phyloP scores from a whole-genome alignment of 1,140 invertebrate genomes.

The Sminthurides bifidus region DNA sequence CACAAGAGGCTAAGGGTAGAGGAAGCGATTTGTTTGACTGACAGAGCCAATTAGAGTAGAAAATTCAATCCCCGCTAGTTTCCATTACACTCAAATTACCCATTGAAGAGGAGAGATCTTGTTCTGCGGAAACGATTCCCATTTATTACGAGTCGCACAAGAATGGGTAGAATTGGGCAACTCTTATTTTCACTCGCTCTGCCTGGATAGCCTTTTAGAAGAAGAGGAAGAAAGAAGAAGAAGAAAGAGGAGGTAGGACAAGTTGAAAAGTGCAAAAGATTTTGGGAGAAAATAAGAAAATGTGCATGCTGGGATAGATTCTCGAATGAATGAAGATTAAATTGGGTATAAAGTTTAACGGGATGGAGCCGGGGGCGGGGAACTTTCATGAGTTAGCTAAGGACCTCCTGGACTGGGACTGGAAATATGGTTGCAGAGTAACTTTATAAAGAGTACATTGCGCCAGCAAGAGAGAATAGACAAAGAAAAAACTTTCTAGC shows the following conservation, averaged over 20 bases:
- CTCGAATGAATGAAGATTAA: too few relatives aligned
- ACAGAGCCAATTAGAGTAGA: constrained; percentile 35
- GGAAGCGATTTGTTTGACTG: constrained; percentile 34
- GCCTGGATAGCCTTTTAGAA: too few relatives aligned
- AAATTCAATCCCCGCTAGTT: constrained; percentile 34
- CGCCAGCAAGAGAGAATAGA: too few relatives aligned
- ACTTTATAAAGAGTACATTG: too few relatives aligned
- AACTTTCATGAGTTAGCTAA: too few relatives aligned
- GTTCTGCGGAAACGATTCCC: constrained; percentile 32
- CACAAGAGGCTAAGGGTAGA: background rate
- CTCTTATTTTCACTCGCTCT: constrained; percentile 1
- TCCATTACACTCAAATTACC: constrained; percentile 34
- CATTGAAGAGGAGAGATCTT: constrained; percentile 32
- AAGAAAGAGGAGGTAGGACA: too few relatives aligned
- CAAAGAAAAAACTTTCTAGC: too few relatives aligned
- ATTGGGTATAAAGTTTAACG: too few relatives aligned
- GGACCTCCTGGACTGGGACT: too few relatives aligned
- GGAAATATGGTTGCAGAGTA: too few relatives aligned
- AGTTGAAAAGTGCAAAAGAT: background rate
- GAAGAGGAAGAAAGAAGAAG: too few relatives aligned
- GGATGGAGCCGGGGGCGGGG: too few relatives aligned
- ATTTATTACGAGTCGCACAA: constrained; percentile 27
- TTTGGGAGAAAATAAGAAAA: background rate
- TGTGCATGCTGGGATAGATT: background rate
- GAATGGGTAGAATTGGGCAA: background rate